Percentiles rank a stretch among this genome's conserved stretches.
Conservation (phyloP, 2,888 invertebrate genomes). For the Apodemia duryi region DNA sequence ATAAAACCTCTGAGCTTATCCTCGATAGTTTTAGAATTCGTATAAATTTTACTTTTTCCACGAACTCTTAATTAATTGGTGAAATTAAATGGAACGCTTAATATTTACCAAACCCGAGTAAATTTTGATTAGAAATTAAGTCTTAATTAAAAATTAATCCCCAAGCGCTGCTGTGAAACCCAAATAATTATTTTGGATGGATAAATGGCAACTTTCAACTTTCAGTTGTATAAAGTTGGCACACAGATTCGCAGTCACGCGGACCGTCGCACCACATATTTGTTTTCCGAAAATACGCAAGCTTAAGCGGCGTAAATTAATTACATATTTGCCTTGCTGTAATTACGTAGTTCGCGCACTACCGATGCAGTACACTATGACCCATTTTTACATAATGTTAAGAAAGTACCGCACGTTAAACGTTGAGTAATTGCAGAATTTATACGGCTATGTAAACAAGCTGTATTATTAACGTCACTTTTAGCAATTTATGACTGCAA, state of each 20-base stretch:
- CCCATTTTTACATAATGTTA: constrained; percentile 48
- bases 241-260: constrained; percentile 28
- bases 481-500: constrained; percentile 7
- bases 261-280: constrained; percentile 38
- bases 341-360: constrained; percentile 52
- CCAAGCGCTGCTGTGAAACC: constrained; percentile 18
- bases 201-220: constrained; percentile 30
- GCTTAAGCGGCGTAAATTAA: constrained; percentile 56
- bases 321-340: constrained; percentile 54
- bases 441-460: constrained; percentile 31
- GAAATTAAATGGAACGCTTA: constrained; percentile 24
- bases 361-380: constrained; percentile 51
- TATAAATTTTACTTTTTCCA: background rate
- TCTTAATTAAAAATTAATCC: constrained; percentile 33
- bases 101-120: constrained; percentile 27
- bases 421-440: constrained; percentile 44
- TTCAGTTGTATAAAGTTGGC: constrained; percentile 42
- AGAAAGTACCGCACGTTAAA: constrained; percentile 36
- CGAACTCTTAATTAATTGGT: constrained; percentile 22
- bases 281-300: constrained; percentile 43
- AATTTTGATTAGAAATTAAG: constrained; percentile 32
- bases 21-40: background rate
- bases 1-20: too few relatives aligned
- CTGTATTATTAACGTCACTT: constrained; percentile 22
- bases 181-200: constrained; percentile 43